These are phyloP conservation scores for Gulo gulo DNA, from an alignment of 2,113 vertebrate genomes.

Conservation along the genomic window DNA sequence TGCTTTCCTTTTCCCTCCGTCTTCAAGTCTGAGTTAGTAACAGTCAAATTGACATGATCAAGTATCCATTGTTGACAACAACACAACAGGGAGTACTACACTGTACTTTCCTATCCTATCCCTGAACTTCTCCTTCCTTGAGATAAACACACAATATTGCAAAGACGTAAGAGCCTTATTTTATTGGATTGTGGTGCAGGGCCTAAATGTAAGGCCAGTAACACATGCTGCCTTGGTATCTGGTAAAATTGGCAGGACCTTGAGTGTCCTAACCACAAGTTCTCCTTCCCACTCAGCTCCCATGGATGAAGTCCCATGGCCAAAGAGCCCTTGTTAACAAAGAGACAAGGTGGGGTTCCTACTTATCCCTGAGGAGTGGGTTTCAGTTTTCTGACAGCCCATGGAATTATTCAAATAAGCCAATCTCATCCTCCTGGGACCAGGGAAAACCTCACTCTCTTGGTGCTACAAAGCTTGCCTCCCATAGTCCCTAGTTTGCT, in stretches of 20 bases:
- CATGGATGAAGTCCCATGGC: neutral
- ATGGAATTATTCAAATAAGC: neutral
- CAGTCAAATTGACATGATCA: neutral
- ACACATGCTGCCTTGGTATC: neutral
- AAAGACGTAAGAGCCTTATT: neutral
- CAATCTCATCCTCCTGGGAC: neutral
- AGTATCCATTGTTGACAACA: neutral
- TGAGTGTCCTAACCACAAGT: neutral
- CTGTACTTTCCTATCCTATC: neutral
- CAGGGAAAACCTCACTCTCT: neutral
- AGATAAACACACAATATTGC: neutral
- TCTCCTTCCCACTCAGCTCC: neutral
- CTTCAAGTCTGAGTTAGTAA: neutral
- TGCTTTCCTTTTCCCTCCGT: neutral
- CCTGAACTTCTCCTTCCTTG: neutral
- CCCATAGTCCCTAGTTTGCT: neutral
- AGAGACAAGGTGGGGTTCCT: neutral
- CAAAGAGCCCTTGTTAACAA: neutral
- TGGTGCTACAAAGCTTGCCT: neutral
- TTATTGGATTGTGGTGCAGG: neutral
- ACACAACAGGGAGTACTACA: neutral
- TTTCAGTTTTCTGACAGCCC: neutral
- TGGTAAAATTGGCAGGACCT: neutral
- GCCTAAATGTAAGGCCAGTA: neutral
- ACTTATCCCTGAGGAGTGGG: neutral